A percentile compares a stretch with the other conserved stretches of the same genome.
Conservation (phyloP, 2,888 invertebrate genomes). For the Mythimna loreyi region DNA sequence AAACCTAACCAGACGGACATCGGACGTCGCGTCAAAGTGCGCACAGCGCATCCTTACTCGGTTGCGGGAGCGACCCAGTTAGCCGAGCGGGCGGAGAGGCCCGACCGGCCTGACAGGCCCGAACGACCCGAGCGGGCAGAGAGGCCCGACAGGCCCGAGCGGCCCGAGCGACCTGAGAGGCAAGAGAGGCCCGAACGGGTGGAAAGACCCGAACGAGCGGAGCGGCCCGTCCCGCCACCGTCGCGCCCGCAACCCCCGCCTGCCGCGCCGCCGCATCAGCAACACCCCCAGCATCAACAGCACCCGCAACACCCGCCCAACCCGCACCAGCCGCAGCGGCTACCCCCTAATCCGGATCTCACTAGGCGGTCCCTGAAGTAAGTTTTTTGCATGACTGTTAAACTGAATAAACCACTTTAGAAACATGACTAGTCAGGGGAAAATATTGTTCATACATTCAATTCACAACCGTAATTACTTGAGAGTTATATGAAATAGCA, state of each 20-base stretch:
- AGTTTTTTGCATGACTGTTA: conserved; percentile 72
- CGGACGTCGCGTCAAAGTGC: conserved; percentile 96
- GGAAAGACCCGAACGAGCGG: conserved; percentile 67
- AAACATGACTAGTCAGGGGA: background rate
- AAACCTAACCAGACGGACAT: conserved; percentile 97
- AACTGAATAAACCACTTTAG: conserved; percentile 16
- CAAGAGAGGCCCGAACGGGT: conserved; percentile 76
- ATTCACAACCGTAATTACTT: background rate
- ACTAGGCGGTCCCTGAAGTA: conserved; percentile 94
- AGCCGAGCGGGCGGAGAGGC: conserved; percentile 75
- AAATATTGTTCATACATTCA: background rate
- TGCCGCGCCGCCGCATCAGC: conserved; percentile 68
- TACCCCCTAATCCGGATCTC: conserved; percentile 92
- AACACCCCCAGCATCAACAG: conserved; percentile 63
- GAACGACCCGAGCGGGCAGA: conserved; percentile 77
- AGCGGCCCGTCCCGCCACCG: conserved; percentile 65
- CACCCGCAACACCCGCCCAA: conserved; percentile 77
- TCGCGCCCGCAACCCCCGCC: conserved; percentile 67
- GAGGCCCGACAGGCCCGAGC: conserved; percentile 75
- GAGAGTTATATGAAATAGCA: background rate
- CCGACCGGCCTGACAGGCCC: conserved; percentile 74
- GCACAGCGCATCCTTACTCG: conserved; percentile 83
- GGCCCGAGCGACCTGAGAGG: conserved; percentile 69
- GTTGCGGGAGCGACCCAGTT: conserved; percentile 75
- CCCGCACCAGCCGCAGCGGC: conserved; percentile 85